Conservation (phyloP, 2,888 invertebrate genomes). For the Chymomyza fuscimana region DNA sequence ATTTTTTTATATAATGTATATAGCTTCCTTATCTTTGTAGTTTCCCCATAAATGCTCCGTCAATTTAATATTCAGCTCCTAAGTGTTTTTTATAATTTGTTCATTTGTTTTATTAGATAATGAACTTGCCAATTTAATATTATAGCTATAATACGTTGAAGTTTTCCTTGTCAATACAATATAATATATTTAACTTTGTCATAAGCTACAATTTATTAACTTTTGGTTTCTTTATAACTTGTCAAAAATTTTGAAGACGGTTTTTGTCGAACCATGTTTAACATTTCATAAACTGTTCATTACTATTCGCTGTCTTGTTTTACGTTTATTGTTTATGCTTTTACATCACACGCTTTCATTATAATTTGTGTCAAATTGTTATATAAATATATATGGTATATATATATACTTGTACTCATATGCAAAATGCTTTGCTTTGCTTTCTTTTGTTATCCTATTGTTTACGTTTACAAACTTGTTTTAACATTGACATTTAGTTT, state of each 20-base stretch:
- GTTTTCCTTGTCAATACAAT: slow-evolving; percentile 21
- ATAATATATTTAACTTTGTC: slow-evolving; percentile 42
- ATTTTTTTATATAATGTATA: slow-evolving; percentile 23
- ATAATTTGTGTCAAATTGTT: slow-evolving; percentile 37
- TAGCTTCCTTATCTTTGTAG: slow-evolving; percentile 20
- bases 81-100: slow-evolving; percentile 22
- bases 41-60: neutral
- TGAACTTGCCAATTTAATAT: slow-evolving; percentile 29
- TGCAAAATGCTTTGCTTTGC: slow-evolving; percentile 23
- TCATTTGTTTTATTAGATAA: neutral
- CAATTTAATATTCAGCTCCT: slow-evolving; percentile 19
- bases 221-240: slow-evolving; percentile 27
- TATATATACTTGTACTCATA: slow-evolving; percentile 35
- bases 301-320: slow-evolving; percentile 70
- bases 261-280: slow-evolving; percentile 50
- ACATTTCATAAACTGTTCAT: slow-evolving; percentile 42
- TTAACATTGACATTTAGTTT: slow-evolving; percentile 37
- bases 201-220: slow-evolving; percentile 42
- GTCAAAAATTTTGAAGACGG: slow-evolving; percentile 55
- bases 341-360: slow-evolving; percentile 51
- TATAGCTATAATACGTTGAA: slow-evolving; percentile 54
- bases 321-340: slow-evolving; percentile 67
- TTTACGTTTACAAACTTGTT: slow-evolving; percentile 21
- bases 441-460: slow-evolving; percentile 22
- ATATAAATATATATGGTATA: slow-evolving; percentile 43